A percentile compares a stretch with the other conserved stretches of the same genome.
phyloP scores from a whole-genome alignment of 2,888 invertebrate genomes.

The Epinotia bilunana region DNA sequence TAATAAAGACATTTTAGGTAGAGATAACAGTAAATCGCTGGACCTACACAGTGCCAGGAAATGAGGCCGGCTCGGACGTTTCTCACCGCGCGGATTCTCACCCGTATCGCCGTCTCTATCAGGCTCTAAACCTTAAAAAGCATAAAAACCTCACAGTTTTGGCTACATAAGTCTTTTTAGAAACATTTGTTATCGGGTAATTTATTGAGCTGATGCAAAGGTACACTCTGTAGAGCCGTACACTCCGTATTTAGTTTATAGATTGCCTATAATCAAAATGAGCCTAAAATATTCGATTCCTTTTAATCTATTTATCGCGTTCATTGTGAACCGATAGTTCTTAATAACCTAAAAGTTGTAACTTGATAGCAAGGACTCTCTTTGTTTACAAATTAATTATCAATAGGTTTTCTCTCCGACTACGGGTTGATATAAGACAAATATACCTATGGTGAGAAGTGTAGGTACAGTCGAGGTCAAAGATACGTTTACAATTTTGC shows the following conservation, averaged over 20 bases:
- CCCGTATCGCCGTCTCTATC: conserved; percentile 11
- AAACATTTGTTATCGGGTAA: conserved; percentile 37
- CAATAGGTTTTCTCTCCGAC: too few species aligned
- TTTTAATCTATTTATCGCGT: too few species aligned
- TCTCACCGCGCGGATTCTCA: conserved; percentile 14
- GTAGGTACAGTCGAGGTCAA: too few species aligned
- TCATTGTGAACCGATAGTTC: too few species aligned
- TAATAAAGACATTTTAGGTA: conserved; percentile 19
- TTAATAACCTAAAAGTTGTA: too few species aligned
- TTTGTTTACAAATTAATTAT: too few species aligned
- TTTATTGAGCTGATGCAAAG: conserved; percentile 17
- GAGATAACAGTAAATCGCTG: conserved; percentile 18
- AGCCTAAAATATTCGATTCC: too few species aligned
- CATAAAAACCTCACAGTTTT: background rate
- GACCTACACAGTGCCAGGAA: background rate
- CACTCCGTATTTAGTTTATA: background rate
- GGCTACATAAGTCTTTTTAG: background rate
- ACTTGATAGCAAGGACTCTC: too few species aligned
- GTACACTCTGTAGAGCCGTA: background rate
- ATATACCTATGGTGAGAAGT: too few species aligned
- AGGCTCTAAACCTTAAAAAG: background rate
- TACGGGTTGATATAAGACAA: too few species aligned
- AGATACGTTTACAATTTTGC: too few species aligned
- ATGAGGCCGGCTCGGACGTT: conserved; percentile 11
- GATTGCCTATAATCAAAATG: too few species aligned